These are phyloP conservation scores for Tiliacea aurago DNA, from an alignment of 2,888 invertebrate species.

Conservation along the genomic window DNA sequence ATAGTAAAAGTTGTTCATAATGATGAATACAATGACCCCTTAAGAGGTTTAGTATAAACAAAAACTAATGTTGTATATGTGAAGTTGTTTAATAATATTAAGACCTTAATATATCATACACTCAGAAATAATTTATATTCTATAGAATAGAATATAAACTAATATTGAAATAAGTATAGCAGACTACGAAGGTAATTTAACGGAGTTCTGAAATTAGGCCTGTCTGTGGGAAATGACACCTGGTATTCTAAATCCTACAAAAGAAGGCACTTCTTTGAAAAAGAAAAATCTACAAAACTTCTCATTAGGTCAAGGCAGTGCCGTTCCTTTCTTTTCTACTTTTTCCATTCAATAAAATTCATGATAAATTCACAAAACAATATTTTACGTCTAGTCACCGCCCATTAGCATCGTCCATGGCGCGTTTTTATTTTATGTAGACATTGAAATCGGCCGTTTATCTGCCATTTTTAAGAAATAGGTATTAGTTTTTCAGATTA, in stretches of 20 bases:
- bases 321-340: slow-evolving; percentile 52
- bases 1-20: no score
- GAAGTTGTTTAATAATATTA: no score
- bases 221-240: slow-evolving; percentile 37
- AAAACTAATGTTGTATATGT: no score
- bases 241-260: slow-evolving; percentile 22
- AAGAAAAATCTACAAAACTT: slow-evolving; percentile 56
- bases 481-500: not conserved
- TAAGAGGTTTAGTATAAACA: no score
- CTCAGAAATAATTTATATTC: no score
- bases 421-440: slow-evolving; percentile 2
- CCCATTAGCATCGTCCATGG: slow-evolving; percentile 16
- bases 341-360: slow-evolving; percentile 55
- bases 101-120: no score
- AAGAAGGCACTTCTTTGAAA: slow-evolving; percentile 2
- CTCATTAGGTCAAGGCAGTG: slow-evolving; percentile 72
- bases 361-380: slow-evolving; percentile 64
- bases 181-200: not conserved
- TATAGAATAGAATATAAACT: no score
- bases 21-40: no score
- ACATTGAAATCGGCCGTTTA: not conserved
- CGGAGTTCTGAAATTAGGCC: not conserved
- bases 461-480: not conserved
- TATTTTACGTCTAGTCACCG: slow-evolving; percentile 64
- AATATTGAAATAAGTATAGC: not conserved